Percentiles rank a stretch among this genome's conserved stretches.
phyloP scores from a whole-genome alignment of 2,113 vertebrate species.

The Orcinus orca region DNA sequence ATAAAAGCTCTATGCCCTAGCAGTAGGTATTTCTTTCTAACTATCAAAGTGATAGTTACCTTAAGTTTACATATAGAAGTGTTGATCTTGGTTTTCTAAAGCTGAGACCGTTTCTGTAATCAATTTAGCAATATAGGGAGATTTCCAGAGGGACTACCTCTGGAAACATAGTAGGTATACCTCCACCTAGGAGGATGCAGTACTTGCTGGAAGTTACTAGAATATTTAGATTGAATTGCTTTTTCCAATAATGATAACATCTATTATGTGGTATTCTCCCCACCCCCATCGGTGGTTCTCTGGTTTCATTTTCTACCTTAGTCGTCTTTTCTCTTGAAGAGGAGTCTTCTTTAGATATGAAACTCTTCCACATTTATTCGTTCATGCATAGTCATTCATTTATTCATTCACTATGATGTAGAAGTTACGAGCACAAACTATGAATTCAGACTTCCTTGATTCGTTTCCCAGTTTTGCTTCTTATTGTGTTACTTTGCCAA shows the following conservation, averaged over 20 bases:
- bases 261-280: neutral
- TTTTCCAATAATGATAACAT: neutral
- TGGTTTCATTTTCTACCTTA: neutral
- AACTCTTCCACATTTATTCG: neutral
- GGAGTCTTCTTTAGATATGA: neutral
- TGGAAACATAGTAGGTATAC: neutral
- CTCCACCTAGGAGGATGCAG: neutral
- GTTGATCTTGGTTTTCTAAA: neutral
- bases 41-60: neutral
- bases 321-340: neutral
- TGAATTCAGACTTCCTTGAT: neutral
- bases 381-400: neutral
- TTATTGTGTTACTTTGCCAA: neutral
- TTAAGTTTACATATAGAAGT: neutral
- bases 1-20: neutral
- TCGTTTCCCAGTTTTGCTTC: neutral
- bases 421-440: neutral
- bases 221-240: neutral
- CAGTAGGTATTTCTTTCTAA: neutral
- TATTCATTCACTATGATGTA: neutral
- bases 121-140: neutral
- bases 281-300: neutral
- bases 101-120: neutral
- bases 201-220: neutral
- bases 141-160: neutral